Conservation (phyloP, 2,797 vertebrate species). For the Geotrypetes seraphini region DNA sequence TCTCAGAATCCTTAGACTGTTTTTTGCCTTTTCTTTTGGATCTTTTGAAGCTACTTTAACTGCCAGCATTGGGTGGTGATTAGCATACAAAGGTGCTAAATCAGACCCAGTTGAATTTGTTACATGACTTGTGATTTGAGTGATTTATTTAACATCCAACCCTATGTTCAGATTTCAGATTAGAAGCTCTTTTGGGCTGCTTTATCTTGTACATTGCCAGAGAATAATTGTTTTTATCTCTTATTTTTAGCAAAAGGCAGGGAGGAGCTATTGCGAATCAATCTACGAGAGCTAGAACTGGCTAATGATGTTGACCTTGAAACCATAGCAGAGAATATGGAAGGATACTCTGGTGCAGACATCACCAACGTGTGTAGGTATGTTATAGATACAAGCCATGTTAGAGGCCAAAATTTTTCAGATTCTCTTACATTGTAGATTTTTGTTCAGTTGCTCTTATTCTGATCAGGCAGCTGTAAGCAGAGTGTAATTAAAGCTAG, state of each 20-base stretch:
- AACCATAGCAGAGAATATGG: conserved; percentile 87
- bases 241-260: conserved; percentile 73
- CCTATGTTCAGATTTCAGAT: too few species aligned
- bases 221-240: conserved; percentile 13
- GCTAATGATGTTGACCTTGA: conserved; percentile 79
- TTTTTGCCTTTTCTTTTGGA: too few species aligned
- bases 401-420: too few species aligned
- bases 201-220: background rate
- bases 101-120: too few species aligned
- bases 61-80: background rate
- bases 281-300: conserved; percentile 85
- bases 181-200: background rate
- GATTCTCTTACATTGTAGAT: too few species aligned
- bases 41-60: too few species aligned
- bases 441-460: too few species aligned
- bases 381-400: conserved; percentile 1
- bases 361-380: conserved; percentile 98
- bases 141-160: too few species aligned
- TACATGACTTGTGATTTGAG: too few species aligned
- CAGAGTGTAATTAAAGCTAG: too few species aligned
- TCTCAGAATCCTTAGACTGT: too few species aligned
- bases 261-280: conserved; percentile 87
- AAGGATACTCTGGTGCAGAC: conserved; percentile 95
- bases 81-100: background rate
- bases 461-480: too few species aligned